Base-by-base conservation (phyloP, 2,797 vertebrate species). In the Urophycis tenuis region DNA sequence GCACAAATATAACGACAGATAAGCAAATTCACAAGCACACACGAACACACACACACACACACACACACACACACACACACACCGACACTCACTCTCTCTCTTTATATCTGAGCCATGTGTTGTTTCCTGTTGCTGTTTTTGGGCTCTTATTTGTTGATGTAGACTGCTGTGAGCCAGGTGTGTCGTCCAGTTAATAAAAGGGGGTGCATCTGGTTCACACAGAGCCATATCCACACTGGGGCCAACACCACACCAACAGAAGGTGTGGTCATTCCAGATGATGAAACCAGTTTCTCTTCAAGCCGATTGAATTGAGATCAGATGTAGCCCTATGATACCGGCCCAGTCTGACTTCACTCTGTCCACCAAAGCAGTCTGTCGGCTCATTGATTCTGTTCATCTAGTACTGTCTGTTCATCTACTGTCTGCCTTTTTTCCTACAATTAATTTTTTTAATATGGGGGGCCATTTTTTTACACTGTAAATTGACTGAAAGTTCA, bases 51-150 rank as follows among this genome's bases (percentile, higher is more conserved):
- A 72, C 69, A 71, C 29, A 74, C 15, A 32, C 32, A 33, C 64
- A 75, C 79, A 60, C 72, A 17, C 36, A 75, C 25, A 71, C 39
- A 39, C 34, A 25, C 76, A 76, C 70, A 17, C 69, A 74, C 45
- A 74, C 73, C 53, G 17, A 60, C 73, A n/a, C 45, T 72, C 75
- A 77, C 22, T 34, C 31, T 25, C n/a, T 14, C 32, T 5, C 34
- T 34, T 10, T 15, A 29, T 67, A 10, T 67, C n/a, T 25, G 25
- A 67, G 60, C 60, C 11, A 29, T 25, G 60, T 67, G 60, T 67
- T 12, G 25, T 25, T 67, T 67, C 60, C 60, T 12, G 60, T 67
- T 25, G 60, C 60, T 30, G 60, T 67, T n/a, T 22, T 60, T 60
- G 53, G 53, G n/a, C 15, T 60, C 25, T 29, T 29, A 29, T 67